Percentiles rank a stretch among this genome's conserved stretches.
These are phyloP conservation scores for Epistrophella euchroma DNA, from an alignment of 2,888 invertebrate genomes.

Conservation along the genomic window DNA sequence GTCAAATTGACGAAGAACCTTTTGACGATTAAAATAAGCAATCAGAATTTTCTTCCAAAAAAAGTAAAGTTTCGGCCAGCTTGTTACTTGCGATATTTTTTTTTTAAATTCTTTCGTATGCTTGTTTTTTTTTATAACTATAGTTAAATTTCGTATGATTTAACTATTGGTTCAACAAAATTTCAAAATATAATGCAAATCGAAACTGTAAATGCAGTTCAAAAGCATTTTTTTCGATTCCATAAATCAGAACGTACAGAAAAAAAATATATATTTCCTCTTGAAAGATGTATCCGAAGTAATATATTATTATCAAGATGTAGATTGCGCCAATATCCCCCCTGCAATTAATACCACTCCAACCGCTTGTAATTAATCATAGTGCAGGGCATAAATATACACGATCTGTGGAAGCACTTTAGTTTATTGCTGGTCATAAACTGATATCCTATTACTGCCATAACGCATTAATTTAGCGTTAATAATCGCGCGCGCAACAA, in stretches of 20 bases:
- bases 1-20: too few relatives aligned
- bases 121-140: not conserved
- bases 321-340: conserved; percentile 53
- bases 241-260: conserved; percentile 31
- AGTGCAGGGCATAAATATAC: conserved; percentile 61
- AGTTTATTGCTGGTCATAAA: conserved; percentile 74
- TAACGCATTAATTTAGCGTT: conserved; percentile 70
- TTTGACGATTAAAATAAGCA: too few relatives aligned
- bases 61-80: too few relatives aligned
- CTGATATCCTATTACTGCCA: conserved; percentile 74
- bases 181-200: not conserved
- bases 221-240: not conserved
- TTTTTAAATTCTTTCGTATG: too few relatives aligned
- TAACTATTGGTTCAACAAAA: not conserved
- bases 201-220: conserved; percentile 4
- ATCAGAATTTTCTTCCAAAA: too few relatives aligned
- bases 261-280: conserved; percentile 53
- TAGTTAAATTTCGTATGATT: not conserved
- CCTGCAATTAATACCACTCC: conserved; percentile 67
- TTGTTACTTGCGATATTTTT: too few relatives aligned
- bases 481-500: conserved; percentile 56
- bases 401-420: conserved; percentile 70
- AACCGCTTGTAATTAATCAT: conserved; percentile 67
- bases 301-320: conserved; percentile 63
- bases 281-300: conserved; percentile 49